Evolutionary conservation across 2,888 invertebrate species (phyloP).

Genomic region (Agriopis aurantiaria): DNA sequence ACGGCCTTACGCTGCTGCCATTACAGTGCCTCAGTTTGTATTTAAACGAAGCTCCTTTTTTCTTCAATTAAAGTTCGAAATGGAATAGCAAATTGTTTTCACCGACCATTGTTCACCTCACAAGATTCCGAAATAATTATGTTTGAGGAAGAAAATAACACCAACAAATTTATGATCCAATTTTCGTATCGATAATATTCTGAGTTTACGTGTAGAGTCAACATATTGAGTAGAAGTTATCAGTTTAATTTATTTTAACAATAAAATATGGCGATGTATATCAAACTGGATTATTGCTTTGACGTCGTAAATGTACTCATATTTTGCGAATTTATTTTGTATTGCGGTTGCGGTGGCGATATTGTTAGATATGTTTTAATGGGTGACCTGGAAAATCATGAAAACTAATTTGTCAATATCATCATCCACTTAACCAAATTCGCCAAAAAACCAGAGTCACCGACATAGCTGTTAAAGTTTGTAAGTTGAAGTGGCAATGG

Average conservation of each 20-base stretch:
- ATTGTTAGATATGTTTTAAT: conserved; percentile 11
- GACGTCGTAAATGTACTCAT: conserved; percentile 20
- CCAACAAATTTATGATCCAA: conserved; percentile 63
- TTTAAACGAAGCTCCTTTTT: neutral
- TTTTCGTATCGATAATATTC: conserved; percentile 50
- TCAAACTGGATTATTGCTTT: conserved; percentile 24
- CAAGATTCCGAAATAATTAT: conserved; percentile 58
- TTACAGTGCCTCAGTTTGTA: neutral
- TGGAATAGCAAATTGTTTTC: conserved; percentile 44
- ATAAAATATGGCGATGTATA: conserved; percentile 46
- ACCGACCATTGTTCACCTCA: conserved; percentile 51
- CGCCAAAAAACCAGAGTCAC: too few relatives aligned
- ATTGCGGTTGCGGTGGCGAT: neutral
- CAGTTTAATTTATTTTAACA: conserved; percentile 56
- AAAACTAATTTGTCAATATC: neutral
- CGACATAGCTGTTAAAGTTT: too few relatives aligned
- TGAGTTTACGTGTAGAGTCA: conserved; percentile 45
- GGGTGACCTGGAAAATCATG: neutral
- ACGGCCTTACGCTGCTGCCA: too few relatives aligned
- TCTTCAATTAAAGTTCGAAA: conserved; percentile 37
- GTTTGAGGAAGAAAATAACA: conserved; percentile 61
- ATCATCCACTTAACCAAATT: too few relatives aligned
- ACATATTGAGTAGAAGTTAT: conserved; percentile 52
- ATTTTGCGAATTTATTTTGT: conserved; percentile 15
- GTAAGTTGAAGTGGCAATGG: too few relatives aligned